Evolutionary conservation across 2,888 invertebrate genomes (phyloP), one percentile per base, ranked within the genome.

Genomic region (Noctua janthina): DNA sequence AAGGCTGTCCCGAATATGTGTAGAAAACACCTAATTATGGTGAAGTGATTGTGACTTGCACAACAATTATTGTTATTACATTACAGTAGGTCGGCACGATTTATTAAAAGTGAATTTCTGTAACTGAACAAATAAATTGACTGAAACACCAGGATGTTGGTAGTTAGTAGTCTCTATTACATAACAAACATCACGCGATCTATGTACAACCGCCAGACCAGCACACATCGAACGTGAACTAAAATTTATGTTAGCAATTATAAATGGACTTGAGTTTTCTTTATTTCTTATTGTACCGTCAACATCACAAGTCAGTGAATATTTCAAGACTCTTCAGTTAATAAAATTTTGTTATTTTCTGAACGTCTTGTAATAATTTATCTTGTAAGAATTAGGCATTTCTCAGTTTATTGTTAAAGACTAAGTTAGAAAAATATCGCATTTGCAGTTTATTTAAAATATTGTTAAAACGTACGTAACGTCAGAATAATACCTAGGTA

Each of bases 141-240:
- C 77, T 78, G 85, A 78, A 85, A 78, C n/a, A 83, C 43, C 77
- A 73, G 85, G 83, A 86, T 68, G 73, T 79, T 64, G 69, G 54
- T 83, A 54, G 29, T 78, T 86, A 83, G 54, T 29, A 74, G 74
- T 51, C 46, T 69, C 6, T 54, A 54, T 82, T 86, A 78, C 86
- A 43, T 79, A 77, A 83, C 71, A 46, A n/a, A 70, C 29, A 82
- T 67, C 85, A 85, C 86, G 85, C 86, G 83, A 85, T 86, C 3
- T 35, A 20, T 20, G 64, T 66, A 49, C 35, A 59, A n/a, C 56
- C 13, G 10, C 20, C 59, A 13, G 39, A 35, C 56, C 17, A 46
- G 51, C n/a, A 29, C 23, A 10, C 17, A 74, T 82, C 54, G 66
- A 59, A 46, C 67, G 49, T 71, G 35, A 59, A 73, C 49, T 76